Evolutionary conservation across 2,797 vertebrate genomes (phyloP).

Genomic region (Australoheros facetus): DNA sequence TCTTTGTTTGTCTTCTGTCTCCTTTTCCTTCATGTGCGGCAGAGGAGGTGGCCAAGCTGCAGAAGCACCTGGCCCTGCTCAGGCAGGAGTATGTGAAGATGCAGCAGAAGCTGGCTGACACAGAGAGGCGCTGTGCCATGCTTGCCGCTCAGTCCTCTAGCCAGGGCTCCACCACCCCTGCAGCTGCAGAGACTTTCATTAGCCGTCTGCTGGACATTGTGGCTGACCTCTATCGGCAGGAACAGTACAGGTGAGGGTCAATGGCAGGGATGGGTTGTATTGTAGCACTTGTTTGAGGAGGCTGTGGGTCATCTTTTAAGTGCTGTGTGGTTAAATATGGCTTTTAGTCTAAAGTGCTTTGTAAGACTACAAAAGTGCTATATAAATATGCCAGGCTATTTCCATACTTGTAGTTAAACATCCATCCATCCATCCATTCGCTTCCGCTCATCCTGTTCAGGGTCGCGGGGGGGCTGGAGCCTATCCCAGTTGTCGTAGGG

Average conservation of each 20-base stretch:
- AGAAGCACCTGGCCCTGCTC: conserved; percentile 97
- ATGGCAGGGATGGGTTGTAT: background rate
- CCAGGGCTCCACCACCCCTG: conserved; percentile 69
- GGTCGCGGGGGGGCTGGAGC: too few species aligned
- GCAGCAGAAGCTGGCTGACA: conserved; percentile 96
- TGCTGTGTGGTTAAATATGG: background rate
- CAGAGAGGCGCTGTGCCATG: conserved; percentile 89
- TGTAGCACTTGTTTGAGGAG: background rate
- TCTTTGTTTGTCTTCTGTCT: conserved; percentile 17
- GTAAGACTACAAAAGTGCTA: background rate
- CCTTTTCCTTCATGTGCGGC: conserved; percentile 31
- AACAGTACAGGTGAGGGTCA: conserved; percentile 91
- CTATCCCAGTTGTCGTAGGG: too few species aligned
- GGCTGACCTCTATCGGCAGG: conserved; percentile 90
- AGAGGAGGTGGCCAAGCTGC: conserved; percentile 99
- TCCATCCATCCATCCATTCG: too few species aligned
- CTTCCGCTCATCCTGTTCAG: too few species aligned
- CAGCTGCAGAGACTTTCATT: conserved; percentile 89
- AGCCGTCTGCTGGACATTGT: conserved; percentile 92
- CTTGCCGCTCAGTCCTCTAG: conserved; percentile 86
- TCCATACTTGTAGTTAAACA: background rate
- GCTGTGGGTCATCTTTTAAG: background rate
- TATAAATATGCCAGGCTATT: background rate
- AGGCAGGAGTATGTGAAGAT: conserved; percentile 99
- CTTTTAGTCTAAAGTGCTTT: background rate